These are phyloP conservation scores for Cheiracanthium punctorium DNA, from an alignment of 2,888 invertebrate species.

Conservation along the genomic window DNA sequence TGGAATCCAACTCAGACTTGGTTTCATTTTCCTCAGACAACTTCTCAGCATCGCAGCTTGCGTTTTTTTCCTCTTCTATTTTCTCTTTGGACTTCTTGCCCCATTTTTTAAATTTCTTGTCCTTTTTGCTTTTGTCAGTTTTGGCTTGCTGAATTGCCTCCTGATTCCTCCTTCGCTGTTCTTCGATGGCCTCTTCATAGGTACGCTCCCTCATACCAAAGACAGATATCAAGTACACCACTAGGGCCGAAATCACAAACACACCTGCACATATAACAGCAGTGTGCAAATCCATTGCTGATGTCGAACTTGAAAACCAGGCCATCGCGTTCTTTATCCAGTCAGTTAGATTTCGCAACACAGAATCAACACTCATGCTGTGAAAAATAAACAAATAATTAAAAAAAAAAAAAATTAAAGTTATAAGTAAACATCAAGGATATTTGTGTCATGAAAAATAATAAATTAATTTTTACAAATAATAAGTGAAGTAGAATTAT, in stretches of 20 bases:
- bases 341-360: neutral
- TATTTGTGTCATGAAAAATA: no score
- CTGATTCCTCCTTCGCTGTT: constrained; percentile 79
- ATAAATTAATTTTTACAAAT: no score
- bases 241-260: constrained; percentile 82
- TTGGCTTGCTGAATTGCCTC: constrained; percentile 63
- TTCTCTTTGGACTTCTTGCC: constrained; percentile 76
- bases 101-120: constrained; percentile 80
- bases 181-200: constrained; percentile 85
- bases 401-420: no score
- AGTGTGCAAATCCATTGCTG: constrained; percentile 84
- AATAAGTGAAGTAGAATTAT: no score
- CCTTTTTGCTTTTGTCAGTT: constrained; percentile 77
- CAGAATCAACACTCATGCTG: constrained; percentile 44
- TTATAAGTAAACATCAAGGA: no score
- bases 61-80: constrained; percentile 73
- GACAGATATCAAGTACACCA: constrained; percentile 84
- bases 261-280: constrained; percentile 83
- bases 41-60: constrained; percentile 34
- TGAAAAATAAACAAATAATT: neutral
- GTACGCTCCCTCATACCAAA: constrained; percentile 85
- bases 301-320: constrained; percentile 56
- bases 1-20: constrained; percentile 80
- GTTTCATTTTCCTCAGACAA: constrained; percentile 82
- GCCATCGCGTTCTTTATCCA: constrained; percentile 38